Evolutionary conservation across 2,113 vertebrate species (phyloP).

Genomic region (Patagioenas fasciata): DNA sequence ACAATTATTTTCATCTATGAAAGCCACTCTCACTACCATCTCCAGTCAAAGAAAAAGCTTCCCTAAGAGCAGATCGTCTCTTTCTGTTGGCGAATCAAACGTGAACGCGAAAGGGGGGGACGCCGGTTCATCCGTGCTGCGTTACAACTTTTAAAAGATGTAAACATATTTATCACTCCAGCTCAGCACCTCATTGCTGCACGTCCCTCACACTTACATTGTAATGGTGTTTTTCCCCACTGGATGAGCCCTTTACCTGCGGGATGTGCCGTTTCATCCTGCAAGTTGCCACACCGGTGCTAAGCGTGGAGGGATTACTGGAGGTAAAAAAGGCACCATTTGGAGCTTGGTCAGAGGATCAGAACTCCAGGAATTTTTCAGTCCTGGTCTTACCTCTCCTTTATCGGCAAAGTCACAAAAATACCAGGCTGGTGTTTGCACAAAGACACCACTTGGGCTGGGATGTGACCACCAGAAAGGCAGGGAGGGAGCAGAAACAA

Average conservation of each 20-base stretch:
- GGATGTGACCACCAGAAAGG: not conserved
- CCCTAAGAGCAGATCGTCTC: slow-evolving; percentile 74
- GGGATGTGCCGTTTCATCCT: not conserved
- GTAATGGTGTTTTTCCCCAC: not conserved
- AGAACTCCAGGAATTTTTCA: not conserved
- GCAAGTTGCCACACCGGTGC: not conserved
- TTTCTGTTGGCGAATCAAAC: slow-evolving; percentile 74
- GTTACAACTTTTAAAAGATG: slow-evolving; percentile 73
- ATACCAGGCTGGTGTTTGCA: not conserved
- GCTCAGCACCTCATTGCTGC: not conserved
- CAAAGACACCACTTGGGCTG: rapidly evolving
- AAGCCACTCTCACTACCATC: slow-evolving; percentile 77
- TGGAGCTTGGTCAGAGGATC: not conserved
- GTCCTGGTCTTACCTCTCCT: not conserved
- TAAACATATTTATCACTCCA: slow-evolving; percentile 74
- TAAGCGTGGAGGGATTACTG: not conserved
- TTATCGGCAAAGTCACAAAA: not conserved
- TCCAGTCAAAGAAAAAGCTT: slow-evolving; percentile 79
- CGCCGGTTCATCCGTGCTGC: slow-evolving; percentile 57
- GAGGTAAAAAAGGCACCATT: not conserved
- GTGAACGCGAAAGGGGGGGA: slow-evolving; percentile 56
- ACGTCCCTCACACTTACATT: slow-evolving; percentile 14
- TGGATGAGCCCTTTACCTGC: not conserved
- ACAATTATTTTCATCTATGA: slow-evolving; percentile 85
- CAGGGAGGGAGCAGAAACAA: not conserved